A percentile compares a stretch with the other conserved stretches of the same genome.
phyloP scores from a whole-genome alignment of 1,140 invertebrate species.

The Caenorhabditis latens region DNA sequence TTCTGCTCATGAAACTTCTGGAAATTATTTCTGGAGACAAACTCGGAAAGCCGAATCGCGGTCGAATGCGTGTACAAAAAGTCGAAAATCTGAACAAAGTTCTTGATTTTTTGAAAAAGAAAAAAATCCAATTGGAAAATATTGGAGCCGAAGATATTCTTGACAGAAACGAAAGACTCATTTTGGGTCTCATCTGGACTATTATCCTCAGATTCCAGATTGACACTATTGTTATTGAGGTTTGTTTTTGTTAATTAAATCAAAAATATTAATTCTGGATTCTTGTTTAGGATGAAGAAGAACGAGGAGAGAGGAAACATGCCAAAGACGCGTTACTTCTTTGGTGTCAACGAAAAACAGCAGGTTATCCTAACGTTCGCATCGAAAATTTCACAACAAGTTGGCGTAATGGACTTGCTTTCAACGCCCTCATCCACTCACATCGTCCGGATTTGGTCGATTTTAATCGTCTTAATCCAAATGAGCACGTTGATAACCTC shows the following conservation, averaged over 20 bases:
- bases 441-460: constrained; percentile 93
- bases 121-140: constrained; percentile 85
- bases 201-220: constrained; percentile 81
- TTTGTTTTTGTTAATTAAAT: constrained; percentile 81
- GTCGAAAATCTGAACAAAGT: constrained; percentile 99
- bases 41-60: constrained; percentile 93
- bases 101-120: constrained; percentile 91
- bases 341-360: constrained; percentile 98
- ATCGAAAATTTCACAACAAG: constrained; percentile 87
- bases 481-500: constrained; percentile 89
- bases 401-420: constrained; percentile 94
- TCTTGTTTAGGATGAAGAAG: constrained; percentile 88
- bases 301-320: constrained; percentile 96
- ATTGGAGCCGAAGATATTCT: constrained; percentile 99
- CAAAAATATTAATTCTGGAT: neutral
- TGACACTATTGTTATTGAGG: constrained; percentile 98
- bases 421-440: constrained; percentile 95
- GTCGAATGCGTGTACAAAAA: constrained; percentile 97
- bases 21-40: constrained; percentile 99
- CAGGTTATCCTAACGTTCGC: constrained; percentile 84
- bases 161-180: constrained; percentile 92
- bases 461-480: constrained; percentile 84
- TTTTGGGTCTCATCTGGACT: constrained; percentile 93
- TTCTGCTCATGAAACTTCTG: constrained; percentile 92
- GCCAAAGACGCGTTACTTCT: constrained; percentile 97